phyloP scores from a whole-genome alignment of 2,888 invertebrate genomes.

The Tinea semifulvella region DNA sequence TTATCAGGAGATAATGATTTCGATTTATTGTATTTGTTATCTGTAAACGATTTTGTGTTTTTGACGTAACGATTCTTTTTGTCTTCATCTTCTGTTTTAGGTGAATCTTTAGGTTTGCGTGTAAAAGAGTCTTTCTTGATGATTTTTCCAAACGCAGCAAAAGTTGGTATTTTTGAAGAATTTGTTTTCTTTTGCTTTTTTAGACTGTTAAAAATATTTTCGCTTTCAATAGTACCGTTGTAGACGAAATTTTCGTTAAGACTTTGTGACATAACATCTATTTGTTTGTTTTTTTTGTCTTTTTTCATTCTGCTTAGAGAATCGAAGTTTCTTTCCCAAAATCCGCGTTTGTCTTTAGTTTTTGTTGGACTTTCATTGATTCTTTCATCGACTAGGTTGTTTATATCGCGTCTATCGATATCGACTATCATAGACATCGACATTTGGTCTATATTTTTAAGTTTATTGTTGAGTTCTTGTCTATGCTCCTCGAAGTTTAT shows the following conservation, averaged over 20 bases:
- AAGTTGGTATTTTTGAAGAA: constrained; percentile 61
- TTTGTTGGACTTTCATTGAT: constrained; percentile 30
- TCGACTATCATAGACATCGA: constrained; percentile 63
- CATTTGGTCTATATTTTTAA: constrained; percentile 62
- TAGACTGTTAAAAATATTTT: constrained; percentile 51
- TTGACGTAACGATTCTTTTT: constrained; percentile 50
- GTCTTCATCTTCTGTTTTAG: constrained; percentile 29
- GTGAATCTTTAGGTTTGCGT: constrained; percentile 38
- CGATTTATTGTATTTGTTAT: constrained; percentile 55
- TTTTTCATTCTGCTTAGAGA: constrained; percentile 51
- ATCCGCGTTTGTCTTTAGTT: constrained; percentile 59
- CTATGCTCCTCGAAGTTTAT: constrained; percentile 50
- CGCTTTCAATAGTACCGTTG: constrained; percentile 55
- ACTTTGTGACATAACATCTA: constrained; percentile 63
- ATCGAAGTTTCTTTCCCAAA: constrained; percentile 64
- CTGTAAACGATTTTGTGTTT: constrained; percentile 39
- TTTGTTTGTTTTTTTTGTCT: constrained; percentile 48
- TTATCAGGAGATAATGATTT: constrained; percentile 54
- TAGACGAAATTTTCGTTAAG: constrained; percentile 62
- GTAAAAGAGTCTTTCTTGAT: constrained; percentile 59
- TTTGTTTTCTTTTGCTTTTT: constrained; percentile 45
- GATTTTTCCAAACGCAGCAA: constrained; percentile 53
- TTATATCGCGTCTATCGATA: constrained; percentile 44
- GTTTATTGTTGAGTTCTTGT: constrained; percentile 51
- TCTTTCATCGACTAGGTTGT: constrained; percentile 26